These are phyloP conservation scores for Zaprionus capensis DNA, from an alignment of 1,140 invertebrate genomes.

Conservation along the genomic window DNA sequence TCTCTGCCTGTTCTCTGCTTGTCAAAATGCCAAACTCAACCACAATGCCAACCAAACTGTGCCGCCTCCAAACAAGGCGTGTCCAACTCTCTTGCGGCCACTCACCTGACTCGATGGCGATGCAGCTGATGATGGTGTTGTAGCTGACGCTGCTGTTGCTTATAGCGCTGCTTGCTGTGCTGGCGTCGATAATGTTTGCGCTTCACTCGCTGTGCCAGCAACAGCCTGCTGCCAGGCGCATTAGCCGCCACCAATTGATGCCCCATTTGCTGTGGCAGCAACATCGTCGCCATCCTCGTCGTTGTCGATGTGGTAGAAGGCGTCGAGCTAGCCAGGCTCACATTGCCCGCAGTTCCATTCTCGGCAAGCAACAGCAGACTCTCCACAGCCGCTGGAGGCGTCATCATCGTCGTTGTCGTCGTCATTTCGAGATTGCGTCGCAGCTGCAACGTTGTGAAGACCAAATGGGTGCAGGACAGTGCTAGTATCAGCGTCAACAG, in stretches of 20 bases:
- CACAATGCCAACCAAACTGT: slow-evolving; percentile 11
- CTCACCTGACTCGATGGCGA: slow-evolving; percentile 54
- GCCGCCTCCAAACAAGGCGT: slow-evolving; percentile 5
- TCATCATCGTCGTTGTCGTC: background rate
- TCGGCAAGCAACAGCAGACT: slow-evolving; percentile 43
- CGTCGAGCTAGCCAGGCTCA: slow-evolving; percentile 10
- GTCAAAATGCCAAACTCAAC: slow-evolving; percentile 50
- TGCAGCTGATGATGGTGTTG: slow-evolving; percentile 2
- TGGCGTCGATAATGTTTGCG: slow-evolving; percentile 71
- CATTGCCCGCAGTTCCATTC: slow-evolving; percentile 43
- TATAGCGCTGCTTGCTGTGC: slow-evolving; percentile 52
- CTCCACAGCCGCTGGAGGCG: slow-evolving; percentile 42
- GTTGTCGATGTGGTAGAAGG: slow-evolving; percentile 17
- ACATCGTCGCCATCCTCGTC: slow-evolving; percentile 33
- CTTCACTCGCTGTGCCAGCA: slow-evolving; percentile 50
- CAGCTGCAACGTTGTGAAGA: slow-evolving; percentile 80
- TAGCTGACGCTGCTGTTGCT: slow-evolving; percentile 16
- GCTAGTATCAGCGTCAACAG: slow-evolving; percentile 89
- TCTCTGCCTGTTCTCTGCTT: slow-evolving; percentile 17
- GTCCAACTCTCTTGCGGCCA: background rate
- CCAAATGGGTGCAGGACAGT: slow-evolving; percentile 86
- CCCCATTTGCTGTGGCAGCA: slow-evolving; percentile 19
- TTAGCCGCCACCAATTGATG: slow-evolving; percentile 28
- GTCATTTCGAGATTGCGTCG: slow-evolving; percentile 35
- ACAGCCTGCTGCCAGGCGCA: slow-evolving; percentile 14